phyloP scores from a whole-genome alignment of 2,113 vertebrate genomes.

The Noturus placidus region DNA sequence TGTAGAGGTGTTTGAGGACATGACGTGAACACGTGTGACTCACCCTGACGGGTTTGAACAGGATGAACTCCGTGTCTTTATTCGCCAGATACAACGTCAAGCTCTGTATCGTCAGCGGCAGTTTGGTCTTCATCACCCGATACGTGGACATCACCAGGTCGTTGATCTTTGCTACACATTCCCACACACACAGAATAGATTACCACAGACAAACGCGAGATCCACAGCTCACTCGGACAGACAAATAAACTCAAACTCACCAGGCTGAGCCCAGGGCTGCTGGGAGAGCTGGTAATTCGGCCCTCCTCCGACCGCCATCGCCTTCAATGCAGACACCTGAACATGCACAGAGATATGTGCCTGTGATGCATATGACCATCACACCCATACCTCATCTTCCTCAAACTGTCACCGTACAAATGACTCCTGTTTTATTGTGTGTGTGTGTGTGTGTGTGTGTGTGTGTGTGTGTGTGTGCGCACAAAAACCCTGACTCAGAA shows the following conservation, averaged over 20 bases:
- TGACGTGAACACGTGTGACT: constrained; percentile 60
- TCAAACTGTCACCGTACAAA: not conserved
- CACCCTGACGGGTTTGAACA: constrained; percentile 96
- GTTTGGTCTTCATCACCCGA: constrained; percentile 89
- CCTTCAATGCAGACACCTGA: constrained; percentile 89
- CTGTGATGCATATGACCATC: not conserved
- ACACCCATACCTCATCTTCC: not conserved
- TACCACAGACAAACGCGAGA: constrained; percentile 30
- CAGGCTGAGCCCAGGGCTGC: constrained; percentile 96
- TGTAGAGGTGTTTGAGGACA: not conserved
- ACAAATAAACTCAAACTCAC: constrained; percentile 67
- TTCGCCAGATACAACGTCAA: constrained; percentile 96
- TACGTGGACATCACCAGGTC: constrained; percentile 89
- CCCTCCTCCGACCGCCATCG: constrained; percentile 90
- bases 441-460: too few relatives aligned
- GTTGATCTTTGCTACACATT: constrained; percentile 85
- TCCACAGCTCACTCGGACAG: not conserved
- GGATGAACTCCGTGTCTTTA: constrained; percentile 95
- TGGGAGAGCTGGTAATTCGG: constrained; percentile 89
- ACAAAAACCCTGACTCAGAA: constrained; percentile 15
- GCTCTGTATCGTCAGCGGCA: constrained; percentile 88
- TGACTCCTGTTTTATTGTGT: too few relatives aligned
- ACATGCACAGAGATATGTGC: not conserved
- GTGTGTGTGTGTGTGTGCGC: constrained; percentile 38
- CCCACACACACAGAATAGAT: constrained; percentile 27